These are phyloP conservation scores for Morelia viridis DNA, from an alignment of 2,797 vertebrate species.

Conservation along the genomic window DNA sequence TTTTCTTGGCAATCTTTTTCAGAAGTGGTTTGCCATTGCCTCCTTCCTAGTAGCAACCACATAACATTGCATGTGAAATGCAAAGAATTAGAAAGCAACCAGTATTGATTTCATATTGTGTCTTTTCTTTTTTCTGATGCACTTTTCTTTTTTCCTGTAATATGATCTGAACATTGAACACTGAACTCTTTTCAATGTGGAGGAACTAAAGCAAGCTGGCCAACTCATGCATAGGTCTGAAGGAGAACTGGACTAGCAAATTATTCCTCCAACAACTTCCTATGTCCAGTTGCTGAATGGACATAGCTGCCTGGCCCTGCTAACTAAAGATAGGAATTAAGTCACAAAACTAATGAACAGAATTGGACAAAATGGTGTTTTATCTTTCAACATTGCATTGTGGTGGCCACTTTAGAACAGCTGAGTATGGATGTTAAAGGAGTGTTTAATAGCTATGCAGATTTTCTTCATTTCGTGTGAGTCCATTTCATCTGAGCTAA, in stretches of 20 bases:
- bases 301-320: conserved; percentile 46
- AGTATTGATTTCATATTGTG: neutral
- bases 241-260: conserved; percentile 52
- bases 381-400: conserved; percentile 35
- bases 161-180: no score
- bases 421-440: no score
- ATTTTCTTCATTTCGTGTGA: neutral
- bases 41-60: neutral
- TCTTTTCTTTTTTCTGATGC: neutral
- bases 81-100: neutral
- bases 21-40: neutral
- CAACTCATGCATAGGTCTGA: neutral
- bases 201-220: conserved; percentile 5
- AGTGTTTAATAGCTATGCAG: no score
- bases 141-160: neutral
- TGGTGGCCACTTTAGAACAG: no score
- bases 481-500: neutral
- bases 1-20: neutral
- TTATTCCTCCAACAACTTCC: conserved; percentile 22
- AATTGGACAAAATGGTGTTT: conserved; percentile 55
- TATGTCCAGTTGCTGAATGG: conserved; percentile 15
- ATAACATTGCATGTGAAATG: neutral
- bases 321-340: conserved; percentile 66
- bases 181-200: neutral
- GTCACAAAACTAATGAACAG: conserved; percentile 62